Conservation (phyloP, 2,113 vertebrate genomes). For the Plestiodon gilberti region DNA sequence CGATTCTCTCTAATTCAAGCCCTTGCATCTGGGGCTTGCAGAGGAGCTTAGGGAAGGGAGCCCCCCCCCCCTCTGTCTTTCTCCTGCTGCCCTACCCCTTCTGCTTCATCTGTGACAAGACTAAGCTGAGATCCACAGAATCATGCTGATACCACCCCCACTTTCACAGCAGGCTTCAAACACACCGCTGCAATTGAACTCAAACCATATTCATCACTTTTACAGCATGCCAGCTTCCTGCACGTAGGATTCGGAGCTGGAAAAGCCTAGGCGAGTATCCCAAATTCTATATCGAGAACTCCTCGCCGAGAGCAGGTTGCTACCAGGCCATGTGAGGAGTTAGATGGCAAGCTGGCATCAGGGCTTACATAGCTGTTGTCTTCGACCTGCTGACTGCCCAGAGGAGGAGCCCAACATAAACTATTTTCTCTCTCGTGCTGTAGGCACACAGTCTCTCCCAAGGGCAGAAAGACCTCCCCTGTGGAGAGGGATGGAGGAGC, state of each 20-base stretch:
- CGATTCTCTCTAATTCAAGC: not conserved
- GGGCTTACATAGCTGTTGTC: not conserved
- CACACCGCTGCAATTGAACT: not conserved
- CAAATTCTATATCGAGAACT: too few species aligned
- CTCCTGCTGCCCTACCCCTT: not conserved
- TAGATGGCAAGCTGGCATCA: not conserved
- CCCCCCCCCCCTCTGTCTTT: too few species aligned
- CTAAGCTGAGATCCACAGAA: slow-evolving; percentile 18
- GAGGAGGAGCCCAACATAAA: not conserved
- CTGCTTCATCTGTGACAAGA: not conserved
- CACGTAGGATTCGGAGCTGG: not conserved
- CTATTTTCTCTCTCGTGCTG: not conserved
- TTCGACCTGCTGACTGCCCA: not conserved
- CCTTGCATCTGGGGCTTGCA: not conserved
- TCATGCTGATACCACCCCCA: rapidly evolving
- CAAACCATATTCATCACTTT: slow-evolving; percentile 20
- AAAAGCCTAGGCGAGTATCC: not conserved
- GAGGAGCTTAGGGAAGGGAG: not conserved
- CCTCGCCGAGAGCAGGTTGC: not conserved
- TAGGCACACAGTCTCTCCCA: not conserved
- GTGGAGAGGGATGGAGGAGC: not conserved
- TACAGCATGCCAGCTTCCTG: slow-evolving; percentile 3
- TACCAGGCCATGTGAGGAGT: not conserved
- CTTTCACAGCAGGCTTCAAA: not conserved
- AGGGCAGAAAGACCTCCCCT: not conserved